Evolutionary conservation across 2,888 invertebrate genomes (phyloP), one percentile per base, ranked within the genome.

Genomic region (Saturnia pavonia): DNA sequence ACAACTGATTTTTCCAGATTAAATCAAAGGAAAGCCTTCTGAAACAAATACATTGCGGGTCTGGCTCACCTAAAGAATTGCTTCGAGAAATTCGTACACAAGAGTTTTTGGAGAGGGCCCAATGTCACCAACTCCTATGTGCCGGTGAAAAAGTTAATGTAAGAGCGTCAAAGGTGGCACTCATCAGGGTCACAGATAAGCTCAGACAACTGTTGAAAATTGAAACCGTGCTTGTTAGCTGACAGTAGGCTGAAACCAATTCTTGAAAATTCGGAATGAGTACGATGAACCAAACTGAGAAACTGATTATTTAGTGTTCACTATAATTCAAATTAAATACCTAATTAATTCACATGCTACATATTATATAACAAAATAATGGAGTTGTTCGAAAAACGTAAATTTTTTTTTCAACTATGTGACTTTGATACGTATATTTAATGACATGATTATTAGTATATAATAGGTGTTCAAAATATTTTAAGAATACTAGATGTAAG

Each of bases 131-230:
- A 85, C 94, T 97, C 70, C 89, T 97, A 73, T 96, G 96, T 80
- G 96, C 96, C 66, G 97, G 97, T 48, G 97, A 97, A 86, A 96
- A 96, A 85, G 94, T 97, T 73, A 97, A 97, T 87, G 96, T 97
- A 71, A 95, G 97, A 72, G 96, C 96, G 65, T 96, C 97, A 68
- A 97, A 97, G 88, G 96, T 97, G 79, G 96, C 96, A 69, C 95
- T 98, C 71, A 96, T 98, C 77, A 96, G 96, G 85, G 97, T 97
- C 92, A 97, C 97, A 80, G 97, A 97, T 82, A 96, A 96, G 87
- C 96, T 98, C 77, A 95, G 96, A 81, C 96, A 97, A 90, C 95
- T 98, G 85, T 94, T 98, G 81, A 97, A 96, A 86, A 96, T 97
- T 72, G 97, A 97, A 91, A 96, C 96, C 75, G 95, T 96, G 76